Percentiles rank a stretch among this genome's conserved stretches.
phyloP scores from a whole-genome alignment of 2,113 vertebrate species.

The Tragelaphus buxtoni region DNA sequence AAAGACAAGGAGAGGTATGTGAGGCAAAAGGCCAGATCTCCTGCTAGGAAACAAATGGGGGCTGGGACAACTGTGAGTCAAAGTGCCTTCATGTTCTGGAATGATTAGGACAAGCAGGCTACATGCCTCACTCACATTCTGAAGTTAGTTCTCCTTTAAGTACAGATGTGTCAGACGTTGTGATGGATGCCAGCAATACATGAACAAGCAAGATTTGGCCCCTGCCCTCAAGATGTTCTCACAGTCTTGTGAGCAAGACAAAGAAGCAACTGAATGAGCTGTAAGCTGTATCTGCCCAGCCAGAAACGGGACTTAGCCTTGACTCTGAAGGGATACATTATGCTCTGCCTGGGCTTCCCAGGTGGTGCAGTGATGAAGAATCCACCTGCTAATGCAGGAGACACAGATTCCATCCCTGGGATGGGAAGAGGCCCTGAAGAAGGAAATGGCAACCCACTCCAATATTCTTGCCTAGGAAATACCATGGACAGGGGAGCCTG shows the following conservation, averaged over 20 bases:
- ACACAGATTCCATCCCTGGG: not conserved
- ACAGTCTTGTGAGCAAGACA: not conserved
- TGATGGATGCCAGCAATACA: not conserved
- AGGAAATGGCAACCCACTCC: not conserved
- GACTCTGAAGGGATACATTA: not conserved
- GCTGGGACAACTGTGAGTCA: not conserved
- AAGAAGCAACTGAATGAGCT: not conserved
- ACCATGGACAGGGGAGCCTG: not conserved
- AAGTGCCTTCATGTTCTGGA: not conserved
- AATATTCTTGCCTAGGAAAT: not conserved
- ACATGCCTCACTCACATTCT: not conserved
- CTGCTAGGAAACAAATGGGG: not conserved
- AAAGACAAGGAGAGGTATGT: not conserved
- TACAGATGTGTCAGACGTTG: not conserved
- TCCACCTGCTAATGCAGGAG: not conserved
- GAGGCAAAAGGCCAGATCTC: not conserved
- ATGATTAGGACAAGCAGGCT: not conserved
- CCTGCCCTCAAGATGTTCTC: not conserved
- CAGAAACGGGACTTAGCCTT: not conserved
- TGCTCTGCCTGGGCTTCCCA: accelerated
- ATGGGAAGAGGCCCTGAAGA: not conserved
- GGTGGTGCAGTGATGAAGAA: not conserved
- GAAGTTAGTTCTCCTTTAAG: not conserved
- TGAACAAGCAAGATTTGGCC: not conserved
- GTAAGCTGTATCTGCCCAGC: not conserved